Conservation (phyloP, 2,797 vertebrate genomes). For the Eutrigla gurnardus region DNA sequence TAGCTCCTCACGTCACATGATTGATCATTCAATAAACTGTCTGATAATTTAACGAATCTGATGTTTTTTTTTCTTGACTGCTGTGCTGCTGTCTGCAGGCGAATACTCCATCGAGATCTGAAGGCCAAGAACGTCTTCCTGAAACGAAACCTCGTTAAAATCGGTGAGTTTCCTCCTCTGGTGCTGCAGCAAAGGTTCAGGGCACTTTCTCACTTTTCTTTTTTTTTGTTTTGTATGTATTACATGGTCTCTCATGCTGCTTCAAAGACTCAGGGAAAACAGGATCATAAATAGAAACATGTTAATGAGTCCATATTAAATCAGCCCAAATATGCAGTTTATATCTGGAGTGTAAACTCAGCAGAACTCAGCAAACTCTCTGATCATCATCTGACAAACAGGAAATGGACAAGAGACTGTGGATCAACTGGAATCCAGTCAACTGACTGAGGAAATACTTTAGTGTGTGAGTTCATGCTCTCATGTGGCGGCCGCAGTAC, state of each 20-base stretch:
- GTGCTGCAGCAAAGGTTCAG: constrained; percentile 10
- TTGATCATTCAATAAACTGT: background rate
- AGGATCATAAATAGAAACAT: background rate
- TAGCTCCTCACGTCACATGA: background rate
- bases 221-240: too few relatives aligned
- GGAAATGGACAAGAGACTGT: background rate
- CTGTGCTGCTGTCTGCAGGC: constrained; percentile 72
- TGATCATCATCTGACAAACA: background rate
- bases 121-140: constrained; percentile 92
- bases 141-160: constrained; percentile 90
- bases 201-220: constrained; percentile 11
- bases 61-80: background rate
- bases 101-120: constrained; percentile 91
- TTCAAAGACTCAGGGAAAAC: constrained; percentile 3
- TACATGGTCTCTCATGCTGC: background rate
- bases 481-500: too few relatives aligned
- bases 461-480: background rate
- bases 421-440: background rate
- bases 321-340: background rate
- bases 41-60: background rate
- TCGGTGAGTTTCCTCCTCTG: constrained; percentile 82
- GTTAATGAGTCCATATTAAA: background rate
- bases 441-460: background rate
- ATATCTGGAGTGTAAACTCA: constrained; percentile 4
- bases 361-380: constrained; percentile 12